Evolutionary conservation across 2,888 invertebrate species (phyloP).

Genomic region (Diachrysia chrysitis): DNA sequence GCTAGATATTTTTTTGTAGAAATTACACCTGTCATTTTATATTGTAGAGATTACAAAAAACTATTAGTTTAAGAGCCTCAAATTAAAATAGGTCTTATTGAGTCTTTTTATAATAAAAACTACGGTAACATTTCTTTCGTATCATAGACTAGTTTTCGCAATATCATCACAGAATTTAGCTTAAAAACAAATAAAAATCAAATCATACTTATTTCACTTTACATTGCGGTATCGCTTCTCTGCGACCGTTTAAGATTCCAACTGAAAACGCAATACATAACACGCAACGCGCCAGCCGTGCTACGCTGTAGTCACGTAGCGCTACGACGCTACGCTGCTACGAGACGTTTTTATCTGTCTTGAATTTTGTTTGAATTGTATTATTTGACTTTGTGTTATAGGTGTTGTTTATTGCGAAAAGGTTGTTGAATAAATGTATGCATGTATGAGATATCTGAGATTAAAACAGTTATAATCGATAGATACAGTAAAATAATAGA

Average conservation of each 20-base stretch:
- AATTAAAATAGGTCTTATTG: too few relatives aligned
- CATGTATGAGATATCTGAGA: neutral
- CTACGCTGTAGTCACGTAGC: constrained; percentile 70
- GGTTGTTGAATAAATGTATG: neutral
- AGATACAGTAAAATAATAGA: too few relatives aligned
- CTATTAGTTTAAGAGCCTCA: too few relatives aligned
- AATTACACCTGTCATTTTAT: too few relatives aligned
- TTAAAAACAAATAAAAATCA: too few relatives aligned
- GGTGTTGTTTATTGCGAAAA: neutral
- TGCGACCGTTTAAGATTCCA: neutral
- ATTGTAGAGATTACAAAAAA: too few relatives aligned
- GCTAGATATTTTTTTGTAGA: too few relatives aligned
- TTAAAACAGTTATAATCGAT: too few relatives aligned
- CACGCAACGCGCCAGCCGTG: constrained; percentile 3
- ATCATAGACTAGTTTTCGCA: too few relatives aligned
- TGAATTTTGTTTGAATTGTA: constrained; percentile 21
- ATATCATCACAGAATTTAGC: too few relatives aligned
- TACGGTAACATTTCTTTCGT: too few relatives aligned
- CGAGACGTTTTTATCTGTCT: constrained; percentile 29
- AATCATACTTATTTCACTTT: neutral
- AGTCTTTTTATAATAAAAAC: too few relatives aligned
- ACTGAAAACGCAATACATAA: constrained; percentile 7
- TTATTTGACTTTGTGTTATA: constrained; percentile 4
- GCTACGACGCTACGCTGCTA: constrained; percentile 56
- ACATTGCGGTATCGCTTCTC: neutral